Evolutionary conservation across 2,888 invertebrate genomes (phyloP).

Genomic region (Oxyteleia sp.): DNA sequence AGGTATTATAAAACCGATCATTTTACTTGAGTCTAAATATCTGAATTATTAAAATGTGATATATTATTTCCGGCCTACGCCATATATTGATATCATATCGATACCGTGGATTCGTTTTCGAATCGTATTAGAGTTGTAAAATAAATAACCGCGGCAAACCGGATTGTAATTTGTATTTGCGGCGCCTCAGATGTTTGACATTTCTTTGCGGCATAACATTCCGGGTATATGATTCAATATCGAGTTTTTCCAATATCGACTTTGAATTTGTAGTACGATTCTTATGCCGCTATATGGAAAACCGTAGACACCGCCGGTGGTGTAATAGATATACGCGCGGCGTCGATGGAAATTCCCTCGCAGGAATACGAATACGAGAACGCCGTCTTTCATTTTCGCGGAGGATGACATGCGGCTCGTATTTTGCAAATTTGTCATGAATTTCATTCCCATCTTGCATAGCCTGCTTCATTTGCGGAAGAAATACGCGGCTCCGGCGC

Average conservation of each 20-base stretch:
- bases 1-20: too few relatives aligned
- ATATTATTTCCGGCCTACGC: too few relatives aligned
- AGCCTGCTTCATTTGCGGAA: constrained; percentile 58
- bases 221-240: constrained; percentile 69
- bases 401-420: constrained; percentile 66
- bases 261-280: constrained; percentile 70
- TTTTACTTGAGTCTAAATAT: too few relatives aligned
- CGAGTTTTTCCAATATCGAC: constrained; percentile 70
- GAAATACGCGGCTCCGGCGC: constrained; percentile 38
- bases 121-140: constrained; percentile 48
- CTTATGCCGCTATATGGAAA: constrained; percentile 53
- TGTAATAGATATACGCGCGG: constrained; percentile 70
- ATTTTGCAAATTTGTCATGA: constrained; percentile 73
- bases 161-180: constrained; percentile 53
- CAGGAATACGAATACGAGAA: constrained; percentile 64
- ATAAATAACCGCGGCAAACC: constrained; percentile 42
- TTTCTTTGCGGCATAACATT: constrained; percentile 66
- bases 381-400: constrained; percentile 70
- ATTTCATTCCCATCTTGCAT: constrained; percentile 57
- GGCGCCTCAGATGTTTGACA: constrained; percentile 59
- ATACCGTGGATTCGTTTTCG: constrained; percentile 10
- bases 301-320: constrained; percentile 62
- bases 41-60: too few relatives aligned
- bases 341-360: constrained; percentile 60
- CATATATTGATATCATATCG: too few relatives aligned